Evolutionary conservation across 1,140 invertebrate genomes (phyloP), one percentile per base, ranked within the genome.

Genomic region (Trachymyrmex septentrionalis): DNA sequence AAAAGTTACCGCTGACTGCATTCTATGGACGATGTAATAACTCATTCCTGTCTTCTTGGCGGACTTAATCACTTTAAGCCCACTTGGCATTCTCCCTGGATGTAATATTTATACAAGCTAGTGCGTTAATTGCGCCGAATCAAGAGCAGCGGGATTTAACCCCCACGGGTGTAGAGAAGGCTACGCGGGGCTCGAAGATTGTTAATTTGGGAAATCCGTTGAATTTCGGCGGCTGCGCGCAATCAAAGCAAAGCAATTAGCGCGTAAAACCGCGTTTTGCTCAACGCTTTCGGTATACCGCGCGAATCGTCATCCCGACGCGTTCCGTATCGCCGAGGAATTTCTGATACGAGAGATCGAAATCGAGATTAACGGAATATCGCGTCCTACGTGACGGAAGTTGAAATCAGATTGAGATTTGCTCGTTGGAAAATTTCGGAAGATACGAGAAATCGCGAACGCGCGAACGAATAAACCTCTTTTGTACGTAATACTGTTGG

Each of bases 131-230:
- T 73, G 80, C 69, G 30, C 67, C 80, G 80, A 72, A 82, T 82
- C 80, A 48, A 63, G 67, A 61, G 67, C 64, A 55, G 69, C 19
- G n/a, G 80, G 69, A 21, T 84, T 75, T 84, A 84, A 75, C 38
- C 14, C 34, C 21, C 38, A 16, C 48, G 66, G 34, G n/a, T n/a
- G n/a, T 34, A 48, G 76, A 50, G 38, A 38, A 73, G 53, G 57
- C 21, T 73, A 34, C 67, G 55, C 80, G 69, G 7, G 55, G 69
- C 69, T 84, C 80, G 69, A 75, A 84, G 80, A 84, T 84, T 61
- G 80, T 84, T 84, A 75, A 84, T 84, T 84, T 84, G 55, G 69
- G 80, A 75, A 75, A 84, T 73, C 69, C 80, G 80, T 84, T 61
- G 69, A 81, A 73, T 82, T 82, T 82, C 67, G 55, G 55, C 19